phyloP scores from a whole-genome alignment of 2,888 invertebrate species.

The Tuberolachnus salignus region DNA sequence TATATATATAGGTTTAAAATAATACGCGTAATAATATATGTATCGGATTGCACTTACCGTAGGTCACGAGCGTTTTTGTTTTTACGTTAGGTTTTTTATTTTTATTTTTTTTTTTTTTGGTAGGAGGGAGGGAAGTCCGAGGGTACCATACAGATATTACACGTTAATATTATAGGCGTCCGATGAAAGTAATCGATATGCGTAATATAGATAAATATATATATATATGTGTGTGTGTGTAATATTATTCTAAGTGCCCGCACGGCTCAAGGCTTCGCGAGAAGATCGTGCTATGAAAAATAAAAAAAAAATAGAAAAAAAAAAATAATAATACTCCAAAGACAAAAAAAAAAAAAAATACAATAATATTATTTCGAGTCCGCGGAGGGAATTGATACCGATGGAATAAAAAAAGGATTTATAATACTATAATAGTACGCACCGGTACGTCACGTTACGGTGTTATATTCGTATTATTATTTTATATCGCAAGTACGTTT shows the following conservation, averaged over 20 bases:
- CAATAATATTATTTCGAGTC: conserved; percentile 5
- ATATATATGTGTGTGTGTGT: no score
- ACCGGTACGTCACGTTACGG: neutral
- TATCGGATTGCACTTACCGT: conserved; percentile 49
- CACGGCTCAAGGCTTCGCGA: conserved; percentile 26
- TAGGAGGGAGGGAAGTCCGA: neutral
- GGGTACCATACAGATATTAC: neutral
- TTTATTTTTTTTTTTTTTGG: no score
- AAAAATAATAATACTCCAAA: neutral
- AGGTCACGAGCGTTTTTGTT: conserved; percentile 50
- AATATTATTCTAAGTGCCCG: neutral
- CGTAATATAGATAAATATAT: neutral
- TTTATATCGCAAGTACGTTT: neutral
- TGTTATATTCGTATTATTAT: neutral
- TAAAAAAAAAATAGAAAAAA: neutral
- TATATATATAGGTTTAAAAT: conserved; percentile 34
- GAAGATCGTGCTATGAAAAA: conserved; percentile 19
- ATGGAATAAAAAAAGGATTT: conserved; percentile 24
- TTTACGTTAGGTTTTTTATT: conserved; percentile 16
- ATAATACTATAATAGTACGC: neutral
- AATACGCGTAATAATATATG: neutral
- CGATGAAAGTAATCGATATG: conserved; percentile 30
- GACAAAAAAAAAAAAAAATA: neutral
- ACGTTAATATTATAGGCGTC: neutral
- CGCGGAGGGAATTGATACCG: conserved; percentile 20